phyloP scores from a whole-genome alignment of 1,140 invertebrate genomes.

The Dufourea novaeangliae region DNA sequence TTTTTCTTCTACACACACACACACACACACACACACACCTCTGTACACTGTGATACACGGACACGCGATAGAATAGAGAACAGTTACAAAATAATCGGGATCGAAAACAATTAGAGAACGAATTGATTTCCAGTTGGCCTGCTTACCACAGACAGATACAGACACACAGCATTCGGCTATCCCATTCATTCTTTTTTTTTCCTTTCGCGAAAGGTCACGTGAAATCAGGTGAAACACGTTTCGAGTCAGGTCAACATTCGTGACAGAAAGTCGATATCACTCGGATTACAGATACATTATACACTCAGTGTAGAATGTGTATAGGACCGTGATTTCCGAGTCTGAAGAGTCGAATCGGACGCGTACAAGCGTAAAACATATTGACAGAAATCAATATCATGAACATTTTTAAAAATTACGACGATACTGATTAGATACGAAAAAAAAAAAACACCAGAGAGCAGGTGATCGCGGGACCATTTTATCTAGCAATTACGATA shows the following conservation, averaged over 20 bases:
- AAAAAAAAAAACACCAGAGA: not conserved
- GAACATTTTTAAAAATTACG: too few species aligned
- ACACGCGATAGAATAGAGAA: not conserved
- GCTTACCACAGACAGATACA: not conserved
- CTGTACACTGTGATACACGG: not conserved
- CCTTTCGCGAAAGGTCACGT: too few species aligned
- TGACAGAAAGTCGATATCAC: constrained; percentile 42
- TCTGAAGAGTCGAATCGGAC: constrained; percentile 9
- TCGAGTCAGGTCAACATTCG: constrained; percentile 29
- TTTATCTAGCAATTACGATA: not conserved
- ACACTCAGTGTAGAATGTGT: constrained; percentile 11
- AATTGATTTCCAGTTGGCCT: not conserved
- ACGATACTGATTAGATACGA: too few species aligned
- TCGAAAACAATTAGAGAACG: constrained; percentile 13
- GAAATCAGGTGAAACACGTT: not conserved
- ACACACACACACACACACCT: not conserved
- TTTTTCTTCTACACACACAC: not conserved
- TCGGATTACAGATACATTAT: constrained; percentile 46
- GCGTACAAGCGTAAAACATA: too few species aligned
- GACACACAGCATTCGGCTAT: not conserved
- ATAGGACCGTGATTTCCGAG: constrained; percentile 28
- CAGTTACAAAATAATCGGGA: not conserved
- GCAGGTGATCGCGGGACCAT: constrained; percentile 36
- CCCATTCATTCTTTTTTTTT: constrained; percentile 8
- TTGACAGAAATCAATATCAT: too few species aligned